Base-by-base conservation (phyloP, 2,797 vertebrate genomes). In the Aeoliscus strigatus region DNA sequence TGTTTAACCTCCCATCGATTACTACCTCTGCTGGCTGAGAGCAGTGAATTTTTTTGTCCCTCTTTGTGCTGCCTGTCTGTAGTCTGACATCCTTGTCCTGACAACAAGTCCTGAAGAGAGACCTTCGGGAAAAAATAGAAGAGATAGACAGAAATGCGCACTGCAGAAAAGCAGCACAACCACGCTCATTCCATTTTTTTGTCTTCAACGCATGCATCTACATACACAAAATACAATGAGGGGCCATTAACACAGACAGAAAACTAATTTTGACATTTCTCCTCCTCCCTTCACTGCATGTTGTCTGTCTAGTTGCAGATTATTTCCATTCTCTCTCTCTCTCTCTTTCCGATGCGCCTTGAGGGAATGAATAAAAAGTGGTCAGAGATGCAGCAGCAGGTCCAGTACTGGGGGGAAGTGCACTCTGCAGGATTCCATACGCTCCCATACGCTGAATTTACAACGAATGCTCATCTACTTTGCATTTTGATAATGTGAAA, bases 1-100 rank as follows among this genome's bases (percentile, higher is more conserved):
- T 74, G 44, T 70, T 75, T 78, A 80, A 80, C 59, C 63, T 81
- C 48, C 61, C 39, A 84, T 81, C 65, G 76, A 84, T 84, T 70
- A 44, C 46, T 56, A 53, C 60, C 69, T 75, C 52, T 38, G 51
- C 47, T 39, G 62, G 32, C 56, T 40, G 25, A 62, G 56, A 60
- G 63, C 42, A 53, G 40, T 17, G 29, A 37, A 46, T 53, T 59
- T 58, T 61, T 43, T 39, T 44, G 46, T 2, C 44, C 51, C 34
- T 62, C 50, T 75, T 67, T 66, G 67, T 77, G 52, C 32, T 27
- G 66, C 48, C 57, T 62, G 59, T 79, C 73, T 72, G 44, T 32
- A 38, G 35, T 60, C 70, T 51, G 70, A 71, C 71, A 70, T 66
- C 61, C 63, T 48, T 18, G 56, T 68, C 61, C 66, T 71, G 74